These are phyloP conservation scores for Ptychobarbus kaznakovi DNA, from an alignment of 2,797 vertebrate species.

Conservation along the genomic window DNA sequence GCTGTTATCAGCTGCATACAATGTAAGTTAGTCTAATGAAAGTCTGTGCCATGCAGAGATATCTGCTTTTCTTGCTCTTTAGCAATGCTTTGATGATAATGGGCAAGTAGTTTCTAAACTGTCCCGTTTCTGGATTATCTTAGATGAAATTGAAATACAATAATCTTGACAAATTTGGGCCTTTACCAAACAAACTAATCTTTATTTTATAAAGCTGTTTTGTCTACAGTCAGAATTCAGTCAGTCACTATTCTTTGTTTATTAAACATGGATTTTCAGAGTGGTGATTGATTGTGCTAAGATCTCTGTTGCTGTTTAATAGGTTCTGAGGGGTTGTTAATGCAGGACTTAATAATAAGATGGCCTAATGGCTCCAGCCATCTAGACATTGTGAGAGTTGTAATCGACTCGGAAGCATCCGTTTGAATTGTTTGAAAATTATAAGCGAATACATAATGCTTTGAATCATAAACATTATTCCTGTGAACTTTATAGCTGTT, in stretches of 20 bases:
- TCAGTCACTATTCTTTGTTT: background rate
- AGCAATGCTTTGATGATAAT: background rate
- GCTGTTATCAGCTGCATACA: constrained; percentile 7
- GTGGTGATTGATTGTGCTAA: background rate
- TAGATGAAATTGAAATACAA: background rate
- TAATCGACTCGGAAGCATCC: background rate
- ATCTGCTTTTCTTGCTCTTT: background rate
- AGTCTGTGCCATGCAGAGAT: background rate
- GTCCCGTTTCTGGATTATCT: background rate
- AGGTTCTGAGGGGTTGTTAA: background rate
- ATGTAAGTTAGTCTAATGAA: background rate
- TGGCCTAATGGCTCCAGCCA: background rate
- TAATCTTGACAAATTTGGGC: background rate
- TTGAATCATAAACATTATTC: background rate
- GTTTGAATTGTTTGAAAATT: background rate
- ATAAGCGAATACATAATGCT: background rate
- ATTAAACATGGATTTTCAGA: background rate
- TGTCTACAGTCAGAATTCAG: background rate
- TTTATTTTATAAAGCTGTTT: background rate
- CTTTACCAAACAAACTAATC: background rate
- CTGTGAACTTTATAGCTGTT: background rate
- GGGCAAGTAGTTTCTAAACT: background rate
- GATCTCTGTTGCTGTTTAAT: background rate
- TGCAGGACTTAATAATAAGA: background rate
- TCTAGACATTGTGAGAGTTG: background rate